A percentile compares a stretch with the other conserved stretches of the same genome.
phyloP scores from a whole-genome alignment of 2,888 invertebrate genomes.

The Drosophila anomelani region DNA sequence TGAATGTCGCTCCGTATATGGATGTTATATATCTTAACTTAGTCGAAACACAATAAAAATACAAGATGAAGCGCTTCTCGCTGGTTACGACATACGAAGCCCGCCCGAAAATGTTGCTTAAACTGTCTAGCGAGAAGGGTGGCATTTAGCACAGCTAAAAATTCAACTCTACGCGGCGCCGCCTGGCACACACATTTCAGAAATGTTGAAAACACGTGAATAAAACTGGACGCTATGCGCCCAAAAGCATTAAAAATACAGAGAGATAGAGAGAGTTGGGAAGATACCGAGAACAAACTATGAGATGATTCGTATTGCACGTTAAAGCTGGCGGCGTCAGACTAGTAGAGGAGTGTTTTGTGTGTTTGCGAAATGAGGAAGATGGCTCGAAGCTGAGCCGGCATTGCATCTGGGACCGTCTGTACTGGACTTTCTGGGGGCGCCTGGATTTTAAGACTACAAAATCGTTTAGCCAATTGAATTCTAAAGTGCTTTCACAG shows the following conservation, averaged over 20 bases:
- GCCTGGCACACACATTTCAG: slow-evolving; percentile 69
- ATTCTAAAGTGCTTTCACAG: background rate
- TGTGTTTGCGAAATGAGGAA: slow-evolving; percentile 15
- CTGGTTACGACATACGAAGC: slow-evolving; percentile 39
- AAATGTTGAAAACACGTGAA: slow-evolving; percentile 72
- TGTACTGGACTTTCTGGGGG: background rate
- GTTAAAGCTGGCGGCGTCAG: slow-evolving; percentile 54
- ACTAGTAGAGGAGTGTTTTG: slow-evolving; percentile 12
- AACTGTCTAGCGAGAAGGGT: slow-evolving; percentile 15
- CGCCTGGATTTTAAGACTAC: background rate
- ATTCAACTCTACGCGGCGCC: slow-evolving; percentile 25
- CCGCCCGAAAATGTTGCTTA: background rate
- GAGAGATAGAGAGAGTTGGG: slow-evolving; percentile 23
- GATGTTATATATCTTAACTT: slow-evolving; percentile 44
- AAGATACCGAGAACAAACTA: slow-evolving; percentile 45
- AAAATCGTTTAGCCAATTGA: background rate
- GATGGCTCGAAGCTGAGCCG: slow-evolving; percentile 17
- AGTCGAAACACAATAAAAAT: slow-evolving; percentile 48
- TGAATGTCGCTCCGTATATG: slow-evolving; percentile 56
- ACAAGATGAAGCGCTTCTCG: slow-evolving; percentile 38
- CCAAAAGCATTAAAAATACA: slow-evolving; percentile 57
- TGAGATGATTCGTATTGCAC: slow-evolving; percentile 74
- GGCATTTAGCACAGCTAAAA: slow-evolving; percentile 41
- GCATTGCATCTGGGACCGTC: slow-evolving; percentile 11
- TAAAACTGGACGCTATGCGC: slow-evolving; percentile 63